These are phyloP conservation scores for Penaeus monodon DNA, from an alignment of 2,888 invertebrate genomes.

Conservation along the genomic window DNA sequence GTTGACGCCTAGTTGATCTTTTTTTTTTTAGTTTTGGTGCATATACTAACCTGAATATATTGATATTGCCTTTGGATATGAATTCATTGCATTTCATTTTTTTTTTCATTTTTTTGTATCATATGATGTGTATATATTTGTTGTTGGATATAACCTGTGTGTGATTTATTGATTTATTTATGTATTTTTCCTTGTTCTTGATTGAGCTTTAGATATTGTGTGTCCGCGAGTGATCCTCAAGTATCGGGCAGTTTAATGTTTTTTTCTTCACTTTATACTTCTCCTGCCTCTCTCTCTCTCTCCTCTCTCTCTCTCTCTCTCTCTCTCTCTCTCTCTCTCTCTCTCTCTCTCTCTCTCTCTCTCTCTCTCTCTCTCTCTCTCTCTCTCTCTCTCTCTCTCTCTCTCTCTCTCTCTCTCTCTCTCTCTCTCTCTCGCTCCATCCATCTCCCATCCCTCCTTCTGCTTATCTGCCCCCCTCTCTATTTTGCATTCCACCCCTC, in stretches of 20 bases:
- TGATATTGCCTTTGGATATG: slow-evolving; percentile 18
- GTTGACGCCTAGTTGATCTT: not conserved
- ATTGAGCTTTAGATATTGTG: no score
- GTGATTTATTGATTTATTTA: no score
- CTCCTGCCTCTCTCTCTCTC: slow-evolving; percentile 2
- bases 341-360: not conserved
- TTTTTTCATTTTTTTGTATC: not conserved
- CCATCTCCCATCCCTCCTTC: no score
- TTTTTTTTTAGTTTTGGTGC: not conserved
- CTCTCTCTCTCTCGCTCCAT: not conserved
- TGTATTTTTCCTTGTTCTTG: no score
- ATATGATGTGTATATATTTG: no score
- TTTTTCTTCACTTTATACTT: slow-evolving; percentile 1
- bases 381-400: not conserved
- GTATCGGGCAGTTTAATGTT: not conserved
- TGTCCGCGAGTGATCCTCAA: no score
- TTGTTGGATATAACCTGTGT: no score
- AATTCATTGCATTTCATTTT: not conserved
- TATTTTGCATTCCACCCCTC: no score
- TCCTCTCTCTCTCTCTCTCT: not conserved
- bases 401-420: slow-evolving; percentile 11
- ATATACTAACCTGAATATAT: not conserved
- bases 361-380: no score
- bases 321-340: not conserved
- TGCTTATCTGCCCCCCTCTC: no score